A percentile compares a stretch with the other conserved stretches of the same genome.
Conservation (phyloP, 2,888 invertebrate species). For the Cerastis leucographa region DNA sequence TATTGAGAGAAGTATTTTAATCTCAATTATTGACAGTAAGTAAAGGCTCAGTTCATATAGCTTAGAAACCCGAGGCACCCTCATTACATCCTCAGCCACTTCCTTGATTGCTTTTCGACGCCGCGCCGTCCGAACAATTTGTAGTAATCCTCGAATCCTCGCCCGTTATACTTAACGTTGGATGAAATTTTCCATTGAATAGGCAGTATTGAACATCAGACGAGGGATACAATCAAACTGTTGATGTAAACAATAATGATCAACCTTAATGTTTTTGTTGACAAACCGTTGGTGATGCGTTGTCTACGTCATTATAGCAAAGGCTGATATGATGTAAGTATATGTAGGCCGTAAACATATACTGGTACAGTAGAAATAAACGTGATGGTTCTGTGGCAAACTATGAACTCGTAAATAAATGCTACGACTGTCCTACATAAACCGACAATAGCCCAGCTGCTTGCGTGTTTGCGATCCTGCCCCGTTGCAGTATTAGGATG, state of each 20-base stretch:
- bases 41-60: conserved; percentile 22
- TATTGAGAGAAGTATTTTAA: conserved; percentile 2
- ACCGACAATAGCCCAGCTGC: conserved; percentile 18
- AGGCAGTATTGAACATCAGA: conserved; percentile 13
- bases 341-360: no score
- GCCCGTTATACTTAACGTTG: conserved; percentile 28
- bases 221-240: conserved; percentile 12
- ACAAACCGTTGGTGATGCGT: conserved; percentile 4
- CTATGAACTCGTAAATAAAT: conserved; percentile 32
- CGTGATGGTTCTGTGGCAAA: neutral
- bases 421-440: conserved; percentile 18
- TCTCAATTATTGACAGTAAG: conserved; percentile 41
- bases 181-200: conserved; percentile 44
- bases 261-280: conserved; percentile 4
- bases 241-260: conserved; percentile 12
- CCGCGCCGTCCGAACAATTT: conserved; percentile 40
- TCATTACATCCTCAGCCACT: conserved; percentile 45
- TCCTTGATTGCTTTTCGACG: conserved; percentile 55
- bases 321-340: neutral
- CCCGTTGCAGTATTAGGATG: conserved; percentile 13
- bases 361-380: no score
- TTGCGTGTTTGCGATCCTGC: neutral
- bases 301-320: neutral
- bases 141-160: conserved; percentile 34
- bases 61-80: conserved; percentile 36